A percentile compares a stretch with the other conserved stretches of the same genome.
Conservation (phyloP, 2,113 vertebrate species). For the Aplodontia rufa region DNA sequence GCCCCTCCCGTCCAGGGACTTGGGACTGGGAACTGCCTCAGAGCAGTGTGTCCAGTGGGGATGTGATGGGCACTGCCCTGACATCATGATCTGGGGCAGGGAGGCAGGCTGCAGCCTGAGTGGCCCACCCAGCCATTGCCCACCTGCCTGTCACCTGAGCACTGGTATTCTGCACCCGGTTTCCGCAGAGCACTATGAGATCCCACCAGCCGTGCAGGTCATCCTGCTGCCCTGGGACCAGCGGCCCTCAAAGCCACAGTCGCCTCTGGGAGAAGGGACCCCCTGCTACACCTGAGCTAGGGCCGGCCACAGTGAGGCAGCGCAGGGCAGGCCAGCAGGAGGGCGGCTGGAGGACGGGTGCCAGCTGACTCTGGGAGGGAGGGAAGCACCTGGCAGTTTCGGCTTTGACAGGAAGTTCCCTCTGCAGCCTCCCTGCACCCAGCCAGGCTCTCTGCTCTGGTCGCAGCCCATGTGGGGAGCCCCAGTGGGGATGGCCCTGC, state of each 20-base stretch:
- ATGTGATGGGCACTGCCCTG: too few species aligned
- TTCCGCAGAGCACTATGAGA: neutral
- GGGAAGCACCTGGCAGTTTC: slow-evolving; percentile 72
- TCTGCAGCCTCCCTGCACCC: neutral
- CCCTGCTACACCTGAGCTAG: neutral
- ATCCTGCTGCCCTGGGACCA: fast-evolving
- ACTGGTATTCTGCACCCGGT: neutral
- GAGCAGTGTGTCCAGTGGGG: neutral
- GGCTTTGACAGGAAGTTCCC: slow-evolving; percentile 63
- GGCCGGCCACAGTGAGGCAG: neutral
- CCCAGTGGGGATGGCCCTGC: slow-evolving; percentile 12
- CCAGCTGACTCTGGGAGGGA: neutral
- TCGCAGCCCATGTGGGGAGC: neutral
- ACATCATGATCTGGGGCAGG: too few species aligned
- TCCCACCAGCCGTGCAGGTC: fast-evolving
- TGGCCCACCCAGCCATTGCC: too few species aligned
- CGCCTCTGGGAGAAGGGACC: neutral
- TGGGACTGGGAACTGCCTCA: neutral
- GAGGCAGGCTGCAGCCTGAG: too few species aligned
- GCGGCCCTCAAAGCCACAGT: neutral
- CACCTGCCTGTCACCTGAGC: too few species aligned
- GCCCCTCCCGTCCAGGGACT: too few species aligned
- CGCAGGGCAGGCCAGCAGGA: too few species aligned
- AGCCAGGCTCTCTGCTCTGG: neutral
- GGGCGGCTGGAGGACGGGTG: neutral